Conservation (phyloP, 1,140 invertebrate species). For the Trachelipus rathkii region DNA sequence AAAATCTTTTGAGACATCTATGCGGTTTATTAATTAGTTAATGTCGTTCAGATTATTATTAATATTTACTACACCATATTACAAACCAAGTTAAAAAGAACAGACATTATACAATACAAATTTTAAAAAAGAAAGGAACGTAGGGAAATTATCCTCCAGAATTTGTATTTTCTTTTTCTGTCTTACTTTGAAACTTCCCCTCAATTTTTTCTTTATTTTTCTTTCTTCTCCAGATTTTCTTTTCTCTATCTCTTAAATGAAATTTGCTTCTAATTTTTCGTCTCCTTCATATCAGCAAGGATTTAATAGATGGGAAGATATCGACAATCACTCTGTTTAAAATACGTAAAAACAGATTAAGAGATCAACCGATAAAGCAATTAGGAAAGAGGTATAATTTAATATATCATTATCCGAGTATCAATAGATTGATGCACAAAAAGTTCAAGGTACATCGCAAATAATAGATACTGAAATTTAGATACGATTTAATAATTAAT, state of each 20-base stretch:
- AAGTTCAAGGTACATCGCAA: no score
- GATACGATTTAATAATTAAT: no score
- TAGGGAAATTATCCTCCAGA: not conserved
- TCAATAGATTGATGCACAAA: no score
- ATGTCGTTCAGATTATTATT: no score
- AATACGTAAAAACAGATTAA: not conserved
- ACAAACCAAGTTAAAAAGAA: not conserved
- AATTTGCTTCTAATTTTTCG: not conserved
- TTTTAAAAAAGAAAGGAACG: no score
- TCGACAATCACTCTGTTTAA: not conserved
- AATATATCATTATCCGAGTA: no score
- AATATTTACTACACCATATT: not conserved
- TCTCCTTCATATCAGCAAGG: not conserved
- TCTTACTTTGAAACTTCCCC: not conserved
- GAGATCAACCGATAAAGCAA: no score
- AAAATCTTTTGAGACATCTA: no score
- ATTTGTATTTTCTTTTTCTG: not conserved
- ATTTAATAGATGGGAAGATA: not conserved
- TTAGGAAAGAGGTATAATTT: no score
- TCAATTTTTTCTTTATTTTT: not conserved
- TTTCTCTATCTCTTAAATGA: not conserved
- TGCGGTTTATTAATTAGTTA: no score
- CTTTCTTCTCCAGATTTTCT: not conserved
- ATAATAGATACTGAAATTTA: no score
- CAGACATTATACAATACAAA: not conserved